Base-by-base conservation (phyloP, 2,797 vertebrate species). In the Mormyrops attenuatus region DNA sequence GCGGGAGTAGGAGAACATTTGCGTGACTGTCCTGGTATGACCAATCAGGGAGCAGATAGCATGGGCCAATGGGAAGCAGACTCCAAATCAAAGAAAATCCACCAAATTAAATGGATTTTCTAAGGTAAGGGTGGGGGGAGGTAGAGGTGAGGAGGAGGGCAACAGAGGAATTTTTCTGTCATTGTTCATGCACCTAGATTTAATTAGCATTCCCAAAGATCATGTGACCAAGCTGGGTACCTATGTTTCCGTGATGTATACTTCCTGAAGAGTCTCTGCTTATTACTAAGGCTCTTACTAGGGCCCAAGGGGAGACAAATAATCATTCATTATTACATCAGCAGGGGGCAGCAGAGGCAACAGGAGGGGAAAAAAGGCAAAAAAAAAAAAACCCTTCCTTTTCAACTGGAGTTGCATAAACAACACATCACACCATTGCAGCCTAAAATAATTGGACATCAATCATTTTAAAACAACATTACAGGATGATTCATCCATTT, bases 241-340 rank as follows among this genome's bases (percentile, higher is more conserved):
- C 96, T 97, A 96, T 95, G 94, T 95, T 95, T 97, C 96, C 96
- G 92, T 92, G 94, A 94, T 90, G 91, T 95, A 96, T 96, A 93
- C 94, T 94, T 95, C 96, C 95, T 95, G 96, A 96, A 96, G 96
- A 97, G 94, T 96, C 96, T 96, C 95, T 96, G 93, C 93, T 96
- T 97, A 97, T 95, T 95, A 96, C 95, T 96, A 96, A 93, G 96
- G 94, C 96, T 94, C 95, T 97, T 95, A 97, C 96, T 97, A 95
- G 96, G 96, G 96, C 94, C 92, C 95, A 96, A 95, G 96, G 47
- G 94, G 96, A 97, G 92, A 97, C 93, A 96, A 95, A 97, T 94
- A 93, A 94, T 96, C 96, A 96, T 94, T 94, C 95, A 91, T 94
- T 92, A 93, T 94, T 94, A 91, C 91, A 93, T 92, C 93, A 92